Percentiles rank a stretch among this genome's conserved stretches.
phyloP scores from a whole-genome alignment of 2,113 vertebrate genomes.

The Pongo abelii region DNA sequence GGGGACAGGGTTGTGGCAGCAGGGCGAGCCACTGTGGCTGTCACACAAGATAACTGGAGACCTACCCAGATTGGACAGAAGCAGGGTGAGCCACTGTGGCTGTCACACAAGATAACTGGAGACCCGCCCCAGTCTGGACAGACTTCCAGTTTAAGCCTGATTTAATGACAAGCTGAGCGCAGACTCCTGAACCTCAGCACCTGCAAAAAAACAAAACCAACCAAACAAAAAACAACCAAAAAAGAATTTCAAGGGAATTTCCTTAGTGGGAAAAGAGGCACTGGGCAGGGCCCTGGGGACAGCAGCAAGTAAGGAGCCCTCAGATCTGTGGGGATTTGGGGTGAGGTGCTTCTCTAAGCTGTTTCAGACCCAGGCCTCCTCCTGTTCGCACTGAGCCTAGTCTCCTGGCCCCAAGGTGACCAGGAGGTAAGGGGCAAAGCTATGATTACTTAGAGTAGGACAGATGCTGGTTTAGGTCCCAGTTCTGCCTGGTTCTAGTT shows the following conservation, averaged over 20 bases:
- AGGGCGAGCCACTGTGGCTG: background rate
- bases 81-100: fast-evolving
- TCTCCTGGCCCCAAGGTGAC: background rate
- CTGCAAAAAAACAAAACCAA: background rate
- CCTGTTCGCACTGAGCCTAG: fast-evolving
- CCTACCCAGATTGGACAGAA: background rate
- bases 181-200: background rate
- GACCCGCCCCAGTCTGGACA: background rate
- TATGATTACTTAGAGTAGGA: fast-evolving
- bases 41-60: background rate
- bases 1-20: fast-evolving
- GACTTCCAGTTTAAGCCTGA: background rate
- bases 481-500: background rate
- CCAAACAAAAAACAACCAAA: too few relatives aligned
- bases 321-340: too few relatives aligned
- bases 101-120: background rate
- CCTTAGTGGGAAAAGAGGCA: background rate
- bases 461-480: background rate
- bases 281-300: fast-evolving
- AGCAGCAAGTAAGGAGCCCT: background rate
- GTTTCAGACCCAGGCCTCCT: background rate
- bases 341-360: background rate
- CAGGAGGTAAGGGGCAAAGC: background rate
- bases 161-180: background rate
- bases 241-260: background rate